A percentile compares a stretch with the other conserved stretches of the same genome.
Evolutionary conservation across 2,113 vertebrate species (phyloP).

Genomic region (Turnix velox): DNA sequence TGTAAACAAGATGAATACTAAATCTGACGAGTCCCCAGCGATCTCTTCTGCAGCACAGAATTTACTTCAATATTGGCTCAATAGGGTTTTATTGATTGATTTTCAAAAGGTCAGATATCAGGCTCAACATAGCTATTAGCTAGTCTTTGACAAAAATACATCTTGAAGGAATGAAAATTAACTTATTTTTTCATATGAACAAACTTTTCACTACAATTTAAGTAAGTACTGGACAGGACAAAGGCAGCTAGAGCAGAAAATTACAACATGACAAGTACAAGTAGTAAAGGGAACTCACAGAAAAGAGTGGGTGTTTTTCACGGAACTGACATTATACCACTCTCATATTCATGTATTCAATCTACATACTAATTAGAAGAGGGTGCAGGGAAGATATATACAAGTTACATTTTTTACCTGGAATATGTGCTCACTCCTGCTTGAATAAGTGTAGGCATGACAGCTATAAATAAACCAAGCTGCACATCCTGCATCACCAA

Average conservation of each 20-base stretch:
- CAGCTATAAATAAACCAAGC: slow-evolving; percentile 90
- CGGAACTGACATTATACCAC: not conserved
- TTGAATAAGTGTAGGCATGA: slow-evolving; percentile 92
- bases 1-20: not conserved
- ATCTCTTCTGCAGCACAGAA: not conserved
- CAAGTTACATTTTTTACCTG: slow-evolving; percentile 75
- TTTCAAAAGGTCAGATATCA: not conserved
- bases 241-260: not conserved
- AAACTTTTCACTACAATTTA: not conserved
- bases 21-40: not conserved
- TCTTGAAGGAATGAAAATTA: not conserved
- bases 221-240: not conserved
- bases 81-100: not conserved
- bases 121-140: not conserved
- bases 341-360: not conserved
- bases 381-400: not conserved
- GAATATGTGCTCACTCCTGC: slow-evolving; percentile 78
- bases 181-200: not conserved
- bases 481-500: slow-evolving; percentile 97
- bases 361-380: not conserved
- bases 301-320: not conserved
- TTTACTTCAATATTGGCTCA: not conserved
- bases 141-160: not conserved
- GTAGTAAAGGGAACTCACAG: not conserved
- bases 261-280: not conserved